These are phyloP conservation scores for Willisornis vidua DNA, from an alignment of 2,113 vertebrate species.

Conservation along the genomic window DNA sequence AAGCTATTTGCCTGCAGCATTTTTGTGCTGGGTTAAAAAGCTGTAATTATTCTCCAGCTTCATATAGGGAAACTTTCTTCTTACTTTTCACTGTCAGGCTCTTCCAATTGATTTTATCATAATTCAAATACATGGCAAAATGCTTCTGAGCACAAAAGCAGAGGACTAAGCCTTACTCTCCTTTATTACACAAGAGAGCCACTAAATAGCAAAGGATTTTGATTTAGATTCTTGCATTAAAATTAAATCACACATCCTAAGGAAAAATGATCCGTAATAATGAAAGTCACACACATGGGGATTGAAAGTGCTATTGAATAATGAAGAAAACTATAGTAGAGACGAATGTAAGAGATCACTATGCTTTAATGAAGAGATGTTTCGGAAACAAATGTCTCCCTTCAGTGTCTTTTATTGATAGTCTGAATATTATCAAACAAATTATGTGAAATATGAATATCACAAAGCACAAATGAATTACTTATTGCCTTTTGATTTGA, in stretches of 20 bases:
- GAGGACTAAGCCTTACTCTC: conserved; percentile 46
- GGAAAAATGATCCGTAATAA: conserved; percentile 76
- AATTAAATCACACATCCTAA: conserved; percentile 78
- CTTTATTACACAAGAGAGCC: conserved; percentile 70
- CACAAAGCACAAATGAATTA: conserved; percentile 27
- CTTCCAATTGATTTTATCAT: conserved; percentile 67
- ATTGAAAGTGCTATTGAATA: conserved; percentile 68
- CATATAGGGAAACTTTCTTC: not conserved
- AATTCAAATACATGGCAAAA: conserved; percentile 66
- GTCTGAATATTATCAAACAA: conserved; percentile 63
- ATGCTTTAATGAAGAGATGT: conserved; percentile 66
- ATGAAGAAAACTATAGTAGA: conserved; percentile 61
- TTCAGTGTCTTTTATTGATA: conserved; percentile 35
- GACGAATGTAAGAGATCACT: conserved; percentile 19
- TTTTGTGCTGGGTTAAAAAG: not conserved
- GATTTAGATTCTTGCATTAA: conserved; percentile 77
- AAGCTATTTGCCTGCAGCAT: not conserved
- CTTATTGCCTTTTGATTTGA: conserved; percentile 17
- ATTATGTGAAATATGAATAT: conserved; percentile 46
- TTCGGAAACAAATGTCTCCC: conserved; percentile 63
- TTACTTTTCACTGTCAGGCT: not conserved
- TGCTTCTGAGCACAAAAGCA: conserved; percentile 52
- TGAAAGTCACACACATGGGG: conserved; percentile 69
- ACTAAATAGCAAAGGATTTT: conserved; percentile 73
- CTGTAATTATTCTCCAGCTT: conserved; percentile 14